phyloP scores from a whole-genome alignment of 2,888 invertebrate genomes.

The Metallyticus violacea region DNA sequence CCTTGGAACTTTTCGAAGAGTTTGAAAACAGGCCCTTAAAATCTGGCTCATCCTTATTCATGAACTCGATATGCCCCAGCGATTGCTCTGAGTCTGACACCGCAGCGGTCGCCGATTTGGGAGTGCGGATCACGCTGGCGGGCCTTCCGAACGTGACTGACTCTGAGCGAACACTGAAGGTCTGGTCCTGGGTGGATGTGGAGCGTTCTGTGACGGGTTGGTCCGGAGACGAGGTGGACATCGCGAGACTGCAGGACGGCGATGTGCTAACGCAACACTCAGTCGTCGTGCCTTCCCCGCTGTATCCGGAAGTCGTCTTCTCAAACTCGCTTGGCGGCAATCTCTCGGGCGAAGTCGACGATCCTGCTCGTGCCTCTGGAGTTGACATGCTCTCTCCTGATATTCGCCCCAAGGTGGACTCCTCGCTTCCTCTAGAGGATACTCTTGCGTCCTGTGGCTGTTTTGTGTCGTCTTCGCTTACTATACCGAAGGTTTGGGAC shows the following conservation, averaged over 20 bases:
- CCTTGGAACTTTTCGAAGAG: not conserved
- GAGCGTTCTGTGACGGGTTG: constrained; percentile 32
- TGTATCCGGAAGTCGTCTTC: not conserved
- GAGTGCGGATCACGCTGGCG: not conserved
- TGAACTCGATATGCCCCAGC: not conserved
- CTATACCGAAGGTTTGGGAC: not conserved
- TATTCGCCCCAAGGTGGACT: not conserved
- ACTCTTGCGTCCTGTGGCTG: not conserved
- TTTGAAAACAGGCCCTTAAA: not conserved
- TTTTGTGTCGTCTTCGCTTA: not conserved
- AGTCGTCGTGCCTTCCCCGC: not conserved
- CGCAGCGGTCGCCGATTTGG: not conserved
- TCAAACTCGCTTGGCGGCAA: not conserved
- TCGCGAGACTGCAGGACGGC: not conserved
- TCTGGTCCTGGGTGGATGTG: constrained; percentile 37
- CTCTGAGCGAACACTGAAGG: constrained; percentile 36
- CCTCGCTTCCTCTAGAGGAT: not conserved
- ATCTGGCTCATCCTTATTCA: not conserved
- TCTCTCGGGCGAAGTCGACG: not conserved
- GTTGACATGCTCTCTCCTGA: not conserved
- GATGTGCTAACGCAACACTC: constrained; percentile 12
- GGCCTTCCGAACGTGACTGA: not conserved
- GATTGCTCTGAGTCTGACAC: not conserved
- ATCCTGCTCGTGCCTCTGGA: not conserved
- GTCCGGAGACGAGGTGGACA: constrained; percentile 1